Base-by-base conservation (phyloP, 1,140 invertebrate genomes). In the Nautilus pompilius region DNA sequence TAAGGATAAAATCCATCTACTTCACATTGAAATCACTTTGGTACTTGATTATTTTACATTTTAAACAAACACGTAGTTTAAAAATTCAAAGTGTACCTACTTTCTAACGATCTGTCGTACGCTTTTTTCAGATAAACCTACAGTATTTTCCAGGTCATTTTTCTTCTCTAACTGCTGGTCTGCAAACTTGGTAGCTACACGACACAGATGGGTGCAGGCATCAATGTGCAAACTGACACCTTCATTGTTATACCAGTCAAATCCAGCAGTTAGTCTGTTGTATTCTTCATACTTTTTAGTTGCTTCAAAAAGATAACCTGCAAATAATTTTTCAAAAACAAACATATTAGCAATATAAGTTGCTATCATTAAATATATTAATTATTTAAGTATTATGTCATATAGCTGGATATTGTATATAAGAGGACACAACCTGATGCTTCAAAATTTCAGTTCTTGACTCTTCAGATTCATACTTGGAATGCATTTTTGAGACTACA, bases 271-370 rank as follows among this genome's bases (percentile, higher is more conserved):
- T 48, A 81, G 60, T 30, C 67, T 68, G 60, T 81, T 73, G 62
- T 77, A 81, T 1, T 62, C 66, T 62, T 82, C 79, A 72, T 80
- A 80, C 65, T 81, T 70, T 65, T 81, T 71, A 20, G 72, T 72
- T 57, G 80, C 76, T 46, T 72, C 67, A 41, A 71, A 69, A 49
- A 67, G 67, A 6, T 78, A 68, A 36, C 65, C 79, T 81, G 67
- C 1, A 66, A 66, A 55, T 48, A 33, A 51, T n/a, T n/a, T n/a
- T n/a, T n/a, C n/a, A n/a, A n/a, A n/a, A n/a, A n/a, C n/a, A n/a
- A n/a, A n/a, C n/a, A n/a, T n/a, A n/a, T n/a, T n/a, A n/a, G n/a
- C n/a, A n/a, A n/a, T n/a, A n/a, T n/a, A n/a, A n/a, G n/a, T n/a
- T n/a, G n/a, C n/a, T n/a, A n/a, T n/a, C n/a, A n/a, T n/a, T n/a